phyloP scores from a whole-genome alignment of 2,113 vertebrate species.

The Coryphaenoides rupestris region DNA sequence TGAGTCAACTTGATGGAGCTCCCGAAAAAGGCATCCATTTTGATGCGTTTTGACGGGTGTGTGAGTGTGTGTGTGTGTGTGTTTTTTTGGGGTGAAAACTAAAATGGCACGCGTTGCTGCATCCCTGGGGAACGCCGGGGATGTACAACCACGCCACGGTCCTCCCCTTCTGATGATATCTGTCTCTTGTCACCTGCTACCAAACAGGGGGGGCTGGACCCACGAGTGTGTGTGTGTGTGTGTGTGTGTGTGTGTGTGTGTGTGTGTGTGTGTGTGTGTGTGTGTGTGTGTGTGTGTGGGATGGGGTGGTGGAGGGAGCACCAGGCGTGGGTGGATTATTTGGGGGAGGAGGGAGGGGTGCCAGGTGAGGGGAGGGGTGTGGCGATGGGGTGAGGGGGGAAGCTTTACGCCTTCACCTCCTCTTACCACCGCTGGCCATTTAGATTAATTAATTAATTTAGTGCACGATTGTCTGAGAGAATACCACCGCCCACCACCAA shows the following conservation, averaged over 20 bases:
- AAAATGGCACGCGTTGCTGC: slow-evolving; percentile 16
- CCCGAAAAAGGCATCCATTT: neutral
- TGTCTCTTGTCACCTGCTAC: slow-evolving; percentile 71
- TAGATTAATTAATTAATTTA: slow-evolving; percentile 91
- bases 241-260: slow-evolving; percentile 56
- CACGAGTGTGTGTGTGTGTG: slow-evolving; percentile 67
- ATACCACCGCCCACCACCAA: slow-evolving; percentile 67
- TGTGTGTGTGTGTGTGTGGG: slow-evolving; percentile 71
- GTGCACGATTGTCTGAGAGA: slow-evolving; percentile 85
- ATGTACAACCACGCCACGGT: neutral
- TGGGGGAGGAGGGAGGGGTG: slow-evolving; percentile 38
- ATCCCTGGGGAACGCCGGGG: slow-evolving; percentile 37
- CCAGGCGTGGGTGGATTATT: slow-evolving; percentile 6
- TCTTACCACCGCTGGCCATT: slow-evolving; percentile 82
- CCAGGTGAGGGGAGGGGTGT: no score
- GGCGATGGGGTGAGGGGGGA: slow-evolving; percentile 64
- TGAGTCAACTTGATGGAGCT: neutral
- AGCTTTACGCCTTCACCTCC: slow-evolving; percentile 87
- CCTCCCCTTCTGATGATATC: slow-evolving; percentile 58
- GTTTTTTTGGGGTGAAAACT: neutral
- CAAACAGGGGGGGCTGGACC: slow-evolving; percentile 34
- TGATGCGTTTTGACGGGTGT: neutral
- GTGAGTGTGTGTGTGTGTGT: neutral
- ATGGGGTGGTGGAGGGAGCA: slow-evolving; percentile 47
- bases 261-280: slow-evolving; percentile 62